Evolutionary conservation across 2,797 vertebrate genomes (phyloP).

Genomic region (Phyllotis vaccarum): DNA sequence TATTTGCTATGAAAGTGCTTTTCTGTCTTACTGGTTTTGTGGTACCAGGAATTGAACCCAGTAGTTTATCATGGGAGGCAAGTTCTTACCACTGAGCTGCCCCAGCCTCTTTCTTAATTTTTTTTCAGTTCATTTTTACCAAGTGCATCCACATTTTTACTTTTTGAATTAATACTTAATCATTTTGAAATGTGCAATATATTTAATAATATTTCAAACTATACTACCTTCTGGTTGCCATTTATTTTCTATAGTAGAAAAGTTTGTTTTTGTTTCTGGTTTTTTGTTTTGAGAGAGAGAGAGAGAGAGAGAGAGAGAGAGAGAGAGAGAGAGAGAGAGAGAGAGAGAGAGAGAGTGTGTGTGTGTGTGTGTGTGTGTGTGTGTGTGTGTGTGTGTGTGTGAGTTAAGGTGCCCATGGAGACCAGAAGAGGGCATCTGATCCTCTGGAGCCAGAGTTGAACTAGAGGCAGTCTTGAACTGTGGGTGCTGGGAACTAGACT

Average conservation of each 20-base stretch:
- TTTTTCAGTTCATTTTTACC: not conserved
- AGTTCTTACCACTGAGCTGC: not conserved
- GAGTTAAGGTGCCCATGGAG: not conserved
- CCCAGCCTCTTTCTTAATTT: not conserved
- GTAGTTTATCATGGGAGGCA: not conserved
- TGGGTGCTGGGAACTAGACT: too few species aligned
- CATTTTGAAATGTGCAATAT: not conserved
- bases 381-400: not conserved
- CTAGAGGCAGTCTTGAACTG: too few species aligned
- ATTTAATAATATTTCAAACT: slow-evolving; percentile 45
- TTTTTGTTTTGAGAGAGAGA: too few species aligned
- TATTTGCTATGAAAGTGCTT: not conserved
- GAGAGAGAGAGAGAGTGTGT: too few species aligned
- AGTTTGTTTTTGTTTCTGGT: not conserved
- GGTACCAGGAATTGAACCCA: not conserved
- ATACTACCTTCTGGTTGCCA: not conserved
- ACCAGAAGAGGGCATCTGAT: not conserved
- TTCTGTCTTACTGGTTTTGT: too few species aligned
- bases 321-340: too few species aligned
- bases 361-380: not conserved
- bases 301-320: too few species aligned
- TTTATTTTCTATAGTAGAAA: not conserved
- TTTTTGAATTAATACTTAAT: not conserved
- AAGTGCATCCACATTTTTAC: not conserved
- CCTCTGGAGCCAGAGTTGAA: not conserved